Evolutionary conservation across 2,113 vertebrate genomes (phyloP).

Genomic region (Perca fluviatilis): DNA sequence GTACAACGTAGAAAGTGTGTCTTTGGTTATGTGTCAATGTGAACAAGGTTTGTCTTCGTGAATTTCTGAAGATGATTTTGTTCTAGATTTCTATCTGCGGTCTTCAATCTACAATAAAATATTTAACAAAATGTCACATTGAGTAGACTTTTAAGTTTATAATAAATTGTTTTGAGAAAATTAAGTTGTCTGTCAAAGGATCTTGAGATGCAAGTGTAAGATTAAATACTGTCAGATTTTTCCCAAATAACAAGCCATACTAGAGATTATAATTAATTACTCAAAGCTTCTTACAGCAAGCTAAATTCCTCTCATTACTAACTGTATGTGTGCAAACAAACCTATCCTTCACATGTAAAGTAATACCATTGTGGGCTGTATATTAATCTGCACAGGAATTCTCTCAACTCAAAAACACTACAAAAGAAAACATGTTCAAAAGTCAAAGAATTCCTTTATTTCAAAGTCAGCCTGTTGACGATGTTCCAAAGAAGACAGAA

Average conservation of each 20-base stretch:
- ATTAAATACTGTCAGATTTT: background rate
- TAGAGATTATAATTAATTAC: constrained; percentile 1
- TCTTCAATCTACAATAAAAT: constrained; percentile 67
- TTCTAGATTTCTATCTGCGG: constrained; percentile 48
- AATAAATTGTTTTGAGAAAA: background rate
- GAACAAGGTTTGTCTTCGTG: constrained; percentile 24
- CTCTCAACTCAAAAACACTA: background rate
- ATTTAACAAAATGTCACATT: constrained; percentile 28
- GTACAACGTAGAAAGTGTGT: constrained; percentile 24
- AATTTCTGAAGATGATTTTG: constrained; percentile 38
- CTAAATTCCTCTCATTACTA: constrained; percentile 14
- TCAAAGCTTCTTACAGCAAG: constrained; percentile 15
- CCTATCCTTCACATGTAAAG: background rate
- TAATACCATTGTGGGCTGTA: background rate
- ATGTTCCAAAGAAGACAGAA: constrained; percentile 71
- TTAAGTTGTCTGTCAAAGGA: background rate
- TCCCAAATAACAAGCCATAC: background rate
- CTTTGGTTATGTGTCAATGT: constrained; percentile 41
- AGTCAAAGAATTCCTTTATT: constrained; percentile 80
- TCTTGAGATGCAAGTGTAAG: background rate
- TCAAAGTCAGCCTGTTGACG: constrained; percentile 83
- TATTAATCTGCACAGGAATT: background rate
- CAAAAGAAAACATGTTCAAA: constrained; percentile 28
- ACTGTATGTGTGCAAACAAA: constrained; percentile 14
- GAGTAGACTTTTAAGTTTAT: background rate